Evolutionary conservation across 2,888 invertebrate species (phyloP).

Genomic region (Pocota personata): DNA sequence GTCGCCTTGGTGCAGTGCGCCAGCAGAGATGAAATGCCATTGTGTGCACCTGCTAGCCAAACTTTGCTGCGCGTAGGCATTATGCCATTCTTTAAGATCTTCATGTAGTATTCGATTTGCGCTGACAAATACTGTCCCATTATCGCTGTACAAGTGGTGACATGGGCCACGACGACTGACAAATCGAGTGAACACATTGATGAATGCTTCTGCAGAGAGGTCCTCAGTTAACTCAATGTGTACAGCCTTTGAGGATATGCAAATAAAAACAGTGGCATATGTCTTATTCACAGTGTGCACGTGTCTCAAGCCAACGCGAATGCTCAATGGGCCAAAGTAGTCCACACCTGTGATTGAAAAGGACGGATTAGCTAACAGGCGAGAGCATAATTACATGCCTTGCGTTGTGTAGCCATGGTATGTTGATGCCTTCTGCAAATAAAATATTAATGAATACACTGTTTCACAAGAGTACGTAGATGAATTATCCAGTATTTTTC

Average conservation of each 20-base stretch:
- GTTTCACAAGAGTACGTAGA: constrained; percentile 27
- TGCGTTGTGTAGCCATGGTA: constrained; percentile 44
- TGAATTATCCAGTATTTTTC: constrained; percentile 41
- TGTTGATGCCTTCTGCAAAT: constrained; percentile 38
- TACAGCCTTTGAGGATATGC: constrained; percentile 35
- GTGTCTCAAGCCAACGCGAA: constrained; percentile 10
- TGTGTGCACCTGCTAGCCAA: constrained; percentile 9
- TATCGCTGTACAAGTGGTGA: constrained; percentile 38
- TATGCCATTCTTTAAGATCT: no score
- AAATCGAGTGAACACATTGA: constrained; percentile 31
- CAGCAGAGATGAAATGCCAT: constrained; percentile 35
- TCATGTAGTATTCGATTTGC: constrained; percentile 9
- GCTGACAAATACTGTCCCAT: constrained; percentile 37
- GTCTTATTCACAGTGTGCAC: constrained; percentile 16
- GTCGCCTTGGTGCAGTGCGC: constrained; percentile 42
- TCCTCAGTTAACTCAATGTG: constrained; percentile 34
- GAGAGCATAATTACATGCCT: constrained; percentile 10
- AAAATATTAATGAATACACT: constrained; percentile 10
- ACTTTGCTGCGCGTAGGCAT: no score
- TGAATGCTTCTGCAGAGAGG: constrained; percentile 32
- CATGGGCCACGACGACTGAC: constrained; percentile 49
- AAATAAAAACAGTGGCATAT: constrained; percentile 27
- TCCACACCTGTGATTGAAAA: no score
- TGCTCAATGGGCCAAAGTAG: constrained; percentile 32
- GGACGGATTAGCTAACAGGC: constrained; percentile 14